Evolutionary conservation across 2,888 invertebrate genomes (phyloP), one percentile per base, ranked within the genome.

Genomic region (Lamellibrachia satsuma): DNA sequence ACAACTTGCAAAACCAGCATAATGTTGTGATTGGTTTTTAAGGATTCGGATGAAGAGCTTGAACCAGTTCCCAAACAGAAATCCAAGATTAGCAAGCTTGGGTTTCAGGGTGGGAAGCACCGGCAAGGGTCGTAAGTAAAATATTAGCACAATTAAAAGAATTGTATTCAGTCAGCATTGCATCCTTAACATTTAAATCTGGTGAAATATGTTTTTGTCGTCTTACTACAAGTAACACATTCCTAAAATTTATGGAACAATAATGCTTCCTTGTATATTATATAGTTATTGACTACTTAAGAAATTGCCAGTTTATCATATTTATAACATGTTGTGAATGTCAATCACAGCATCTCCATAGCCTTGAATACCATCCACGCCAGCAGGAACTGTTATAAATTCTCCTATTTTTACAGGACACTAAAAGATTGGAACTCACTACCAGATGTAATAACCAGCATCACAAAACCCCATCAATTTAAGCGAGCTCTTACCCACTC

Each of bases 21-120:
- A 15, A 75, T 57, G 9, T 60, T 57, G 9, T 39, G n/a, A 15
- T 39, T 51, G 39, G 51, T 51, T 52, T 39, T 92, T 27, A 90
- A 93, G 93, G 94, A 94, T 91, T 94, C 94, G 11, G 94, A 94
- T 92, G 93, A 93, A 55, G 94, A 94, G 75, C 55, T 75, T 39
- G 91, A 52, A 51, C 92, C 91, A 15, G 75, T 90, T 9, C 52
- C 52, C n/a, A 90, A 90, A 51, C 92, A 90, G 22, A 57, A 27
- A 9, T n/a, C 75, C 22, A 75, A 75, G 91, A 92, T 57, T 51
- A 92, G 57, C n/a, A 27, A 57, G 15, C 92, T 52, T 51, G 15
- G 15, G n/a, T 90, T 90, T 90, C 92, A 92, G 55, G 57, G 92
- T 57, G 55, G 92, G 57, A 57, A 55, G 39, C 92, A 60, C 92